Evolutionary conservation across 2,888 invertebrate species (phyloP).

Genomic region (Hemistola chrysoprasaria): DNA sequence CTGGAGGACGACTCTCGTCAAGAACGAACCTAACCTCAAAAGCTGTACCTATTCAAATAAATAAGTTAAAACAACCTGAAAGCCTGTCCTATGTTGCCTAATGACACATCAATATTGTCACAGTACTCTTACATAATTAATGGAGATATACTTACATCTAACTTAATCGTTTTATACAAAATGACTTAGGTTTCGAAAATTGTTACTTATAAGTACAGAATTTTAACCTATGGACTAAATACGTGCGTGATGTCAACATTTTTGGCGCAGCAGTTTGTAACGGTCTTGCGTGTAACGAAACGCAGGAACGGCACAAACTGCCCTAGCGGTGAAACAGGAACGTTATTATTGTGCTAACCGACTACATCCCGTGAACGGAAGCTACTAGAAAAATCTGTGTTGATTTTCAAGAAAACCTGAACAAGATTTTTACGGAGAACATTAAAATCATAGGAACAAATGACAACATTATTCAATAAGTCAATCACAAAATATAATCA

Average conservation of each 20-base stretch:
- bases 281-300: constrained; percentile 30
- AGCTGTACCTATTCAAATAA: constrained; percentile 65
- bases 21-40: constrained; percentile 39
- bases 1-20: constrained; percentile 39
- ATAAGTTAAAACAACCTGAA: constrained; percentile 73
- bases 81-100: constrained; percentile 71
- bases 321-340: constrained; percentile 50
- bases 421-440: constrained; percentile 71
- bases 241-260: constrained; percentile 66
- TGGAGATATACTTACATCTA: constrained; percentile 79
- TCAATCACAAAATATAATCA: constrained; percentile 76
- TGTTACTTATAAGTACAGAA: constrained; percentile 80
- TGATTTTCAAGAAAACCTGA: constrained; percentile 79
- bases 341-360: constrained; percentile 54
- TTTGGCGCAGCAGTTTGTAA: constrained; percentile 44
- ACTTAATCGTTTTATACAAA: constrained; percentile 80
- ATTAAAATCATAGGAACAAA: constrained; percentile 79
- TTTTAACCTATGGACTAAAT: constrained; percentile 71
- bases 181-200: constrained; percentile 82
- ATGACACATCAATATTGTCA: constrained; percentile 67
- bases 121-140: constrained; percentile 71
- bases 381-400: constrained; percentile 68
- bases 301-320: constrained; percentile 38
- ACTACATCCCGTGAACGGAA: constrained; percentile 56
- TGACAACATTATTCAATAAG: constrained; percentile 64